phyloP scores from a whole-genome alignment of 1,140 invertebrate species.

The Drosophila persimilis region DNA sequence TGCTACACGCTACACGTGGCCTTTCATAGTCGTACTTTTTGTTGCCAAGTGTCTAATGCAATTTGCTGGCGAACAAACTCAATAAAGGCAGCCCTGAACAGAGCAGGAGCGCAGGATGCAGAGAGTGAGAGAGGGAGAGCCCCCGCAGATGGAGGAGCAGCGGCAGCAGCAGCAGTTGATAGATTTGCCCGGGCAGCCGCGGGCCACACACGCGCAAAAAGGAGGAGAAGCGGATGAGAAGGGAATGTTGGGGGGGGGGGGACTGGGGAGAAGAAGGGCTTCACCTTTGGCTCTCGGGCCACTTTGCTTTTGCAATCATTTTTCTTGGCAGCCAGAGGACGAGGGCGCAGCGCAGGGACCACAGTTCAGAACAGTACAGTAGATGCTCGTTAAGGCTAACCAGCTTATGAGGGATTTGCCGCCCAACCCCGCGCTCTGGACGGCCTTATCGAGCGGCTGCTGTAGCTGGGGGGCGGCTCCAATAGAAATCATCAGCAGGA shows the following conservation, averaged over 20 bases:
- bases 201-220: conserved; percentile 70
- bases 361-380: conserved; percentile 19
- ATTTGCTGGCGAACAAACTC: conserved; percentile 74
- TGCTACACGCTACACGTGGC: background rate
- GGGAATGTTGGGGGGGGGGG: background rate
- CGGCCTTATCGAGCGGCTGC: background rate
- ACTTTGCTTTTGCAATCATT: conserved; percentile 53
- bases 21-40: conserved; percentile 25
- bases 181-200: conserved; percentile 69
- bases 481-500: conserved; percentile 67
- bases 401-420: background rate
- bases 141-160: background rate
- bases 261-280: conserved; percentile 1
- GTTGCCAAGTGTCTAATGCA: conserved; percentile 73
- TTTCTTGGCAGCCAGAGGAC: conserved; percentile 31
- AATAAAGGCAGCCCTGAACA: conserved; percentile 57
- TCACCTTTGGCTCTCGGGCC: conserved; percentile 42
- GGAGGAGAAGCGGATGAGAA: conserved; percentile 7
- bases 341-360: background rate
- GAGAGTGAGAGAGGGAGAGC: background rate
- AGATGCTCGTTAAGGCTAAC: background rate
- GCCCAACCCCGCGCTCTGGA: no score
- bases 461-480: conserved; percentile 29
- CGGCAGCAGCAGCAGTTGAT: conserved; percentile 40
- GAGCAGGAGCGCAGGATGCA: background rate